Evolutionary conservation across 2,797 vertebrate genomes (phyloP).

Genomic region (Lemur catta): DNA sequence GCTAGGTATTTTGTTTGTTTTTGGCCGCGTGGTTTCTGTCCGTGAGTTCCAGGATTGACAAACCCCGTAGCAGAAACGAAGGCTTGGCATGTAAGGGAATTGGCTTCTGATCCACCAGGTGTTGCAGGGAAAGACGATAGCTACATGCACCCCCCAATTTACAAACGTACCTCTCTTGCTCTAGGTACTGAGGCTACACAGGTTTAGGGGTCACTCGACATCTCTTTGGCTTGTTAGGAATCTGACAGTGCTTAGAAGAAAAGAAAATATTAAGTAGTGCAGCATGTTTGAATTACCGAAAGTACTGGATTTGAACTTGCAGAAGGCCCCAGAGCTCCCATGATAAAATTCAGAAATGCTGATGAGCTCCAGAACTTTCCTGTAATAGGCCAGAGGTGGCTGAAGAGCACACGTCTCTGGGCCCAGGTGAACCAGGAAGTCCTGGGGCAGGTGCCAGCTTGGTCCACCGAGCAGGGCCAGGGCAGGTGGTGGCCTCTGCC

Average conservation of each 20-base stretch:
- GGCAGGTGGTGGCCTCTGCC: no score
- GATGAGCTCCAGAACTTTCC: neutral
- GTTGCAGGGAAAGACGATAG: neutral
- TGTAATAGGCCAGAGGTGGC: neutral
- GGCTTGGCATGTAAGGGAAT: neutral
- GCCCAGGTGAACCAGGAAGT: neutral
- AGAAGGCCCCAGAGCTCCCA: neutral
- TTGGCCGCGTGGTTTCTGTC: neutral
- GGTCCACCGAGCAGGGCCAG: neutral
- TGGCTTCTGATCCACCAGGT: neutral
- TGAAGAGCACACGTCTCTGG: rapidly evolving
- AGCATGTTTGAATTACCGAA: neutral
- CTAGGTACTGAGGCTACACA: no score
- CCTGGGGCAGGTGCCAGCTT: neutral
- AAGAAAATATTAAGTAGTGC: neutral
- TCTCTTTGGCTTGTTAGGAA: neutral
- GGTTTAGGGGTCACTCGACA: neutral
- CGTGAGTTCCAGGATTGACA: neutral
- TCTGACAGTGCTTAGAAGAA: neutral
- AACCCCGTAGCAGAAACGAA: rapidly evolving
- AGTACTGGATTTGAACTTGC: neutral
- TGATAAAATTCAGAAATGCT: neutral
- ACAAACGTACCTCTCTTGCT: neutral
- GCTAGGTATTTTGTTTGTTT: neutral
- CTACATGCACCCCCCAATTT: neutral